Conservation (phyloP, 2,113 vertebrate species). For the Phalacrocorax pelagicus region DNA sequence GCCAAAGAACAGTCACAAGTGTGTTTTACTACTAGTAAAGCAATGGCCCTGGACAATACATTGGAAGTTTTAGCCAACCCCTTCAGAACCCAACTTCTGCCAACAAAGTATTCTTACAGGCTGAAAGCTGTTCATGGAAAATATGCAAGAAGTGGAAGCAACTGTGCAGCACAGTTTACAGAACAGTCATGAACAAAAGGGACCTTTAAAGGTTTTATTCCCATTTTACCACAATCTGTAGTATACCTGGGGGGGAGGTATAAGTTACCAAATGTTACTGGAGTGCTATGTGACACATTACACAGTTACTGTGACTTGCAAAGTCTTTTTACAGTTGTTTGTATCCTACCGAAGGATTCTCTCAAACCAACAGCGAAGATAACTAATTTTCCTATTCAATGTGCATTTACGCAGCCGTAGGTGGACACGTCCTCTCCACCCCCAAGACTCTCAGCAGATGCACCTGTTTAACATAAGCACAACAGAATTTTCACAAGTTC, state of each 20-base stretch:
- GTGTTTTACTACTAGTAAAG: not conserved
- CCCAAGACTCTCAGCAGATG: not conserved
- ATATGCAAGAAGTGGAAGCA: not conserved
- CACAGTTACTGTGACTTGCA: too few relatives aligned
- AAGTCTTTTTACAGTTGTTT: not conserved
- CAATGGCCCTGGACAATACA: accelerated
- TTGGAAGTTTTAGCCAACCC: not conserved
- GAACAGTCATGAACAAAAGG: not conserved
- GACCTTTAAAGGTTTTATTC: not conserved
- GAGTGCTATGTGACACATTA: not conserved
- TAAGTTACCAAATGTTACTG: not conserved
- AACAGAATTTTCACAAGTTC: not conserved
- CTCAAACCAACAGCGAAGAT: not conserved
- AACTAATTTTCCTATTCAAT: not conserved
- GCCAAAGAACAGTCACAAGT: not conserved
- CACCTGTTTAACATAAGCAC: not conserved
- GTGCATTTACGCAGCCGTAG: not conserved
- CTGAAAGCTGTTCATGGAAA: not conserved
- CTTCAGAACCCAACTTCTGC: not conserved
- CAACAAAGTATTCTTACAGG: not conserved
- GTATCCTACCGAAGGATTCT: not conserved
- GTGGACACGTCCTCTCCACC: not conserved
- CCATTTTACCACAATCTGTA: not conserved
- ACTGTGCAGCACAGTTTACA: not conserved
- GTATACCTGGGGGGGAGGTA: not conserved